Base-by-base conservation (phyloP, 2,888 invertebrate genomes). In the Macropis europaea region DNA sequence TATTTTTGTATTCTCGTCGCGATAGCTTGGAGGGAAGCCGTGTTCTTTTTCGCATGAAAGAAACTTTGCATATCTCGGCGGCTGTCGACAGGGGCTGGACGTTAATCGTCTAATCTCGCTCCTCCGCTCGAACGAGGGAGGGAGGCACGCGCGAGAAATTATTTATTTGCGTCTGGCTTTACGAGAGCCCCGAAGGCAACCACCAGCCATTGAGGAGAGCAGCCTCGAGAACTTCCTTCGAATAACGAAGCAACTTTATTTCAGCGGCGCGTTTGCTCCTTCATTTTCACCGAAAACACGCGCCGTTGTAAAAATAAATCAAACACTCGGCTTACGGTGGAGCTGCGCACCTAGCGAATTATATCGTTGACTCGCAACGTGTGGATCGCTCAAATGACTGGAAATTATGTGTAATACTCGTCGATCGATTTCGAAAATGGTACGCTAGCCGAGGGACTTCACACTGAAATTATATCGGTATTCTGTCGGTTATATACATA, bases 71-170 rank as follows among this genome's bases (percentile, higher is more conserved):
- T 76, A 76, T 80, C 78, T 76, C 64, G 62, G 42, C 59, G 71
- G 54, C 52, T 48, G 71, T 75, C 66, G 80, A 76, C 79, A 79
- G 67, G 70, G 66, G 30, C 56, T 48, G 26, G 66, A 61, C 76
- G 77, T 77, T 82, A 81, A 69, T 61, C 73, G 72, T 79, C 79
- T 81, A 76, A 81, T 82, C 81, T 82, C 30, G 40, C 45, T 50
- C 47, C 38, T 9, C 48, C 17, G 30, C 30, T 38, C 24, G 50
- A 24, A 36, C 30, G 30, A 34, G 17, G 42, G 63, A 69, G 69
- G 69, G 69, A 75, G 74, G 73, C 73, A 74, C 75, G 75, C 75
- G 77, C 73, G 64, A 63, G 68, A 71, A 76, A 68, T 78, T 81
- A 78, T 80, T 80, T 80, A 80, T 81, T 76, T 70, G 64, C 73